Evolutionary conservation across 2,113 vertebrate genomes (phyloP).

Genomic region (Triplophysa siluroides): DNA sequence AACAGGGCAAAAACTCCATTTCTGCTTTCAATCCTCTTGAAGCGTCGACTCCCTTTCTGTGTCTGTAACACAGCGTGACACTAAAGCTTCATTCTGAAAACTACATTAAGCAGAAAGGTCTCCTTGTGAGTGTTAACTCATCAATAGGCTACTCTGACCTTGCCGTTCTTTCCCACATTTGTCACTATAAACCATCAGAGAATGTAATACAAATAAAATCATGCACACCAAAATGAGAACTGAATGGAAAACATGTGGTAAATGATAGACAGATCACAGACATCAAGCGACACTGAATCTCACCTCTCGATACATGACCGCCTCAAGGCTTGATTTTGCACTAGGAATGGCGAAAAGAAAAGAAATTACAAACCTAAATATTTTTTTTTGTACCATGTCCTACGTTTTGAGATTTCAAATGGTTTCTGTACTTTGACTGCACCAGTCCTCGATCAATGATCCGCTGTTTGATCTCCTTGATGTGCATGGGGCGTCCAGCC

Average conservation of each 20-base stretch:
- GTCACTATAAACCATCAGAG: neutral
- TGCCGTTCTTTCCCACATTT: neutral
- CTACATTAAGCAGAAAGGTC: constrained; percentile 17
- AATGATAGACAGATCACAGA: constrained; percentile 6
- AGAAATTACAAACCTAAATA: neutral
- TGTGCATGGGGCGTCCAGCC: constrained; percentile 79
- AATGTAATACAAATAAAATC: constrained; percentile 16
- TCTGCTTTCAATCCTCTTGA: constrained; percentile 87
- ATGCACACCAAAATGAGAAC: neutral
- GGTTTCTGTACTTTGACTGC: constrained; percentile 75
- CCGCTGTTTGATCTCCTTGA: constrained; percentile 82
- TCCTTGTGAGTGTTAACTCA: neutral
- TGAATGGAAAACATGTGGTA: constrained; percentile 7
- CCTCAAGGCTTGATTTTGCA: constrained; percentile 81
- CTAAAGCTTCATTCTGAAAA: constrained; percentile 62
- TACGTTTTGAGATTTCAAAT: neutral
- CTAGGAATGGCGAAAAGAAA: constrained; percentile 54
- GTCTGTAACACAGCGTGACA: constrained; percentile 80
- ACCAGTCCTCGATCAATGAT: constrained; percentile 79
- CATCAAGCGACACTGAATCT: constrained; percentile 41
- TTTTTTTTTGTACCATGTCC: too few species aligned
- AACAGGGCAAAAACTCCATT: constrained; percentile 83
- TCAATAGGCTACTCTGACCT: constrained; percentile 1
- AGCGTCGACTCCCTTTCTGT: constrained; percentile 84
- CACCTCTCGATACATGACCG: constrained; percentile 83